phyloP scores from a whole-genome alignment of 2,113 vertebrate species.

The Mesoclemmys tuberculata region DNA sequence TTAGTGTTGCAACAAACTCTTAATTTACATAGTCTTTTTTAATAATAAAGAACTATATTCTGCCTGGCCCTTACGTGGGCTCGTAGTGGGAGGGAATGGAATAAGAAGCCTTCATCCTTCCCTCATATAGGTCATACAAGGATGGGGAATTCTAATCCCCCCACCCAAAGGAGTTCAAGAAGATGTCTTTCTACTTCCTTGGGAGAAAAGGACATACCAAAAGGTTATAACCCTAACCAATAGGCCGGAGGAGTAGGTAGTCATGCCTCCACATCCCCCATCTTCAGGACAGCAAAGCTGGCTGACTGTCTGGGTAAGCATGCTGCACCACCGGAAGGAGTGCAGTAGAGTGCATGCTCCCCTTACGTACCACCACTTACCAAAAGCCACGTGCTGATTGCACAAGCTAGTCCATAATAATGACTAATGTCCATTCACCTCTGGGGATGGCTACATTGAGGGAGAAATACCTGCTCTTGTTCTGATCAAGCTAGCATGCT shows the following conservation, averaged over 20 bases:
- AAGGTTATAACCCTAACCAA: not conserved
- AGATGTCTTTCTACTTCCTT: not conserved
- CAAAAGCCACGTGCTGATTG: not conserved
- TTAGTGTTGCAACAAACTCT: not conserved
- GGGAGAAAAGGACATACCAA: not conserved
- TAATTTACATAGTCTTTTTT: not conserved
- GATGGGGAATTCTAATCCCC: not conserved
- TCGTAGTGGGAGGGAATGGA: not conserved
- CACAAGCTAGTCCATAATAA: not conserved
- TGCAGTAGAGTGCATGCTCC: not conserved
- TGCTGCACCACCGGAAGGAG: not conserved
- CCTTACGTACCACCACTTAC: not conserved
- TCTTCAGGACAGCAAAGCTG: not conserved
- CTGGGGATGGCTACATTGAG: not conserved
- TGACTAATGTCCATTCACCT: not conserved
- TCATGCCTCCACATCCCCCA: not conserved
- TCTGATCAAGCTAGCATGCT: not conserved
- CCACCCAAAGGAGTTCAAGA: not conserved
- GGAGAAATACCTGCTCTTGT: not conserved
- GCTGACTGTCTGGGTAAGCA: not conserved
- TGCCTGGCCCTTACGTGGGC: not conserved
- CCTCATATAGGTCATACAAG: too few relatives aligned
- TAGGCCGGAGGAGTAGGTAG: not conserved
- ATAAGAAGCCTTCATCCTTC: not conserved
- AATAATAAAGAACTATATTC: not conserved